These are phyloP conservation scores for Ichneumoninae sp. DNA, from an alignment of 2,888 invertebrate species.

Conservation along the genomic window DNA sequence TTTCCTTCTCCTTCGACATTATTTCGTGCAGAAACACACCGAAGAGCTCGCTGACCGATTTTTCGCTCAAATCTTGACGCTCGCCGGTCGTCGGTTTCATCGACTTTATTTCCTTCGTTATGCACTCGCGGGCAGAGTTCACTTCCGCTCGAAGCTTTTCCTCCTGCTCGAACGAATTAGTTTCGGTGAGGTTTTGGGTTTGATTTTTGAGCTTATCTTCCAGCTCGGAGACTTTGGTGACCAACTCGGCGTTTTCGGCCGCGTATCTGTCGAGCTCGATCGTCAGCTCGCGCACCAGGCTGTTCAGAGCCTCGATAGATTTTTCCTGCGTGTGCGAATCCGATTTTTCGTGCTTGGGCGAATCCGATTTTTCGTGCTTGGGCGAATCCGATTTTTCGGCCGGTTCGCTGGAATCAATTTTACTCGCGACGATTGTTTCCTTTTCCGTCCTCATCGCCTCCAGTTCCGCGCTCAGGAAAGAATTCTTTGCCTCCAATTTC, in stretches of 20 bases:
- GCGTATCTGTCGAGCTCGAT: constrained; percentile 64
- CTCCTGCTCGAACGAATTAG: constrained; percentile 22
- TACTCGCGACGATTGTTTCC: not conserved
- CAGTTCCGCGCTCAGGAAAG: not conserved
- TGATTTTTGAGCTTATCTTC: constrained; percentile 69
- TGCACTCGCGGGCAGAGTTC: constrained; percentile 71
- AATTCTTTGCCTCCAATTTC: not conserved
- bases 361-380: constrained; percentile 19
- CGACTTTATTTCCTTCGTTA: constrained; percentile 77
- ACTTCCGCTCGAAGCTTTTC: constrained; percentile 78
- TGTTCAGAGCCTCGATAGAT: constrained; percentile 41
- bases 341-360: constrained; percentile 28
- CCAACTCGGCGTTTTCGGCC: constrained; percentile 85
- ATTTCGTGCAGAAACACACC: constrained; percentile 75
- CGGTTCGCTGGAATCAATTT: not conserved
- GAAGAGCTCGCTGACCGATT: constrained; percentile 75
- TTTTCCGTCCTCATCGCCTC: not conserved
- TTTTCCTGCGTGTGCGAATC: constrained; percentile 8
- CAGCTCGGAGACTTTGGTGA: constrained; percentile 81
- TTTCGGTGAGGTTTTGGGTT: constrained; percentile 35
- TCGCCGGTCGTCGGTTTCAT: constrained; percentile 67
- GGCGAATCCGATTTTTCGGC: constrained; percentile 18
- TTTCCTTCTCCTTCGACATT: constrained; percentile 78
- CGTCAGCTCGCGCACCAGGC: constrained; percentile 53
- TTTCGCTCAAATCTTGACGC: constrained; percentile 55